Percentiles rank a stretch among this genome's conserved stretches.
Evolutionary conservation across 2,888 invertebrate species (phyloP).

Genomic region (Lycia hirtaria): DNA sequence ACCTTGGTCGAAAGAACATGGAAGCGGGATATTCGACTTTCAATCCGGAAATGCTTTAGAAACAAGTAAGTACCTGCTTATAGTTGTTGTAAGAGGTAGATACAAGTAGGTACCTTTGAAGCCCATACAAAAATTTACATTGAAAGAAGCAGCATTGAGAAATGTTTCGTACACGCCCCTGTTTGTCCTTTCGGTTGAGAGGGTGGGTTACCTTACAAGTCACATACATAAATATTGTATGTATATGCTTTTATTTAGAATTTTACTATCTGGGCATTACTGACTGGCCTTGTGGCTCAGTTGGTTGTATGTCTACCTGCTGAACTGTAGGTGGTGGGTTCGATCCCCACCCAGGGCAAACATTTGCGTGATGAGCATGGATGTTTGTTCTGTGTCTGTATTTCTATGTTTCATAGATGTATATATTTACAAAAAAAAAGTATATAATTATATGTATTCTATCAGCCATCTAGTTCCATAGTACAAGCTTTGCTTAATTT

Average conservation of each 20-base stretch:
- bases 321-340: no score
- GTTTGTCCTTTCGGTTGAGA: slow-evolving; percentile 16
- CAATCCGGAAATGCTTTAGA: slow-evolving; percentile 27
- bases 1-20: slow-evolving; percentile 23
- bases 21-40: slow-evolving; percentile 26
- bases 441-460: no score
- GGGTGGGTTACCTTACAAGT: slow-evolving; percentile 3
- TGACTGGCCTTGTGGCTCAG: no score
- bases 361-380: no score
- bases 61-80: neutral
- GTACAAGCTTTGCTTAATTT: no score
- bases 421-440: no score
- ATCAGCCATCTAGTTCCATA: no score
- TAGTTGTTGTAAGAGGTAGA: slow-evolving; percentile 1
- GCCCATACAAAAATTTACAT: slow-evolving; percentile 25
- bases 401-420: no score
- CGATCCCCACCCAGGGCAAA: no score
- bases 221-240: neutral
- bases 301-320: no score
- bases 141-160: slow-evolving; percentile 28
- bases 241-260: neutral
- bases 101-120: slow-evolving; percentile 1
- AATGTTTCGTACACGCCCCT: slow-evolving; percentile 12
- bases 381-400: no score
- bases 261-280: no score